These are phyloP conservation scores for Anolis apletophallus DNA, from an alignment of 2,797 vertebrate species.

Conservation along the genomic window DNA sequence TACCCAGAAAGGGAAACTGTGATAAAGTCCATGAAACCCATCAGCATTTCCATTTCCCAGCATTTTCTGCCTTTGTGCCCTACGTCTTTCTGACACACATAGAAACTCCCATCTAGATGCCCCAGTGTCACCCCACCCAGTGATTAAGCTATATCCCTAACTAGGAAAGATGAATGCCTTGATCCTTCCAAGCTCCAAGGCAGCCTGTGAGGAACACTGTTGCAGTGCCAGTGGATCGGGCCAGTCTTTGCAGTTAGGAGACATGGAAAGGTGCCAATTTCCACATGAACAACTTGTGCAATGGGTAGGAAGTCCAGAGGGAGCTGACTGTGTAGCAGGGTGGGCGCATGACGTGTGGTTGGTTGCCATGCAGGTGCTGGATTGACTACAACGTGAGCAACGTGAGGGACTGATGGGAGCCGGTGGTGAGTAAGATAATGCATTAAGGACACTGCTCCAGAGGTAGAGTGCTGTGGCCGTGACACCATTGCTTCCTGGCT, in stretches of 20 bases:
- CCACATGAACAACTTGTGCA: conserved; percentile 33
- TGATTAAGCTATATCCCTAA: conserved; percentile 47
- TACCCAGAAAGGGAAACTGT: neutral
- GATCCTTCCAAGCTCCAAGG: conserved; percentile 84
- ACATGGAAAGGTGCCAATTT: conserved; percentile 50
- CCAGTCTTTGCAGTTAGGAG: conserved; percentile 66
- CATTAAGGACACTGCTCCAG: conserved; percentile 83
- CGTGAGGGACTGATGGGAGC: conserved; percentile 57
- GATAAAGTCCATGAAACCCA: neutral
- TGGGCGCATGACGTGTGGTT: conserved; percentile 71
- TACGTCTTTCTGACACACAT: neutral
- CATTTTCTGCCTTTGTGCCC: neutral
- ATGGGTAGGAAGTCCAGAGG: conserved; percentile 52
- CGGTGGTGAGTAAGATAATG: conserved; percentile 74
- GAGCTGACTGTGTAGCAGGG: conserved; percentile 39
- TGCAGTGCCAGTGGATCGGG: conserved; percentile 66
- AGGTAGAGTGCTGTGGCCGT: conserved; percentile 79
- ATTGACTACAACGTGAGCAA: conserved; percentile 77
- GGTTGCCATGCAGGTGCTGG: conserved; percentile 73
- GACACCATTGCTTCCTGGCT: neutral
- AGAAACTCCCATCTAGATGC: neutral
- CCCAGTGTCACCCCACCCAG: conserved; percentile 12
- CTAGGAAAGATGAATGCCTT: conserved; percentile 89
- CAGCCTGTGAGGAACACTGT: conserved; percentile 79
- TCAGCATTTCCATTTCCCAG: neutral